Base-by-base conservation (phyloP, 2,888 invertebrate genomes). In the Holacanthella duospinosa region DNA sequence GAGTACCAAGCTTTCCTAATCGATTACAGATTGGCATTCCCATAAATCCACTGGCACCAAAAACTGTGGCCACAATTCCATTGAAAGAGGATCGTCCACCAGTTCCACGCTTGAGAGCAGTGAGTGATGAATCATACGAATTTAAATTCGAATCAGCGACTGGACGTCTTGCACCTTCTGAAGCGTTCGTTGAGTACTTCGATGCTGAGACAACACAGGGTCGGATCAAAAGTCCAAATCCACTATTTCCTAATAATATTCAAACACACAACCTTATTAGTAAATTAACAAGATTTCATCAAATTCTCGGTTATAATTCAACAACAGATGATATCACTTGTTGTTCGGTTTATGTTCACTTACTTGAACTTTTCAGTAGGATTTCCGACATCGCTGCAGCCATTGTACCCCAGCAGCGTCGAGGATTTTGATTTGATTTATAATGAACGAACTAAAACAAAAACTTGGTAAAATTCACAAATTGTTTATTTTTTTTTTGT, bases 21-120 rank as follows among this genome's bases (percentile, higher is more conserved):
- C 86, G 85, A 76, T 93, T 95, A 77, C 89, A 86, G 21, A 97
- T 84, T 80, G 88, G 86, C 69, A 85, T 82, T 0, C 97, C 99
- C 0, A 96, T 79, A 75, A 92, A 93, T 1, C 97, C 97, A 43
- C 86, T 86, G 62, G 85, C 85, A 60, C 97, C 97, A 77, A 97
- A 96, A 1, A 99, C 89, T n/a, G 99, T 99, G n/a, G 92, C 93
- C 1, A 97, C 93, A 62, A 90, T 82, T 0, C 99, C 99, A 79
- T 89, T 97, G 78, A 97, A 99, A 75, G 95, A 96, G 72, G 89
- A 88, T 43, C 99, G 85, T 24, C 96, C 97, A 19, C 92, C 93
- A 25, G 91, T 89, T 29, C 92, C 93, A 68, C 87, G 81, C 77
- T 87, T 89, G 75, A 89, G 81, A 0, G 84, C 79, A 9, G 71